Evolutionary conservation across 2,113 vertebrate genomes (phyloP).

Genomic region (Alaudala cheleensis): DNA sequence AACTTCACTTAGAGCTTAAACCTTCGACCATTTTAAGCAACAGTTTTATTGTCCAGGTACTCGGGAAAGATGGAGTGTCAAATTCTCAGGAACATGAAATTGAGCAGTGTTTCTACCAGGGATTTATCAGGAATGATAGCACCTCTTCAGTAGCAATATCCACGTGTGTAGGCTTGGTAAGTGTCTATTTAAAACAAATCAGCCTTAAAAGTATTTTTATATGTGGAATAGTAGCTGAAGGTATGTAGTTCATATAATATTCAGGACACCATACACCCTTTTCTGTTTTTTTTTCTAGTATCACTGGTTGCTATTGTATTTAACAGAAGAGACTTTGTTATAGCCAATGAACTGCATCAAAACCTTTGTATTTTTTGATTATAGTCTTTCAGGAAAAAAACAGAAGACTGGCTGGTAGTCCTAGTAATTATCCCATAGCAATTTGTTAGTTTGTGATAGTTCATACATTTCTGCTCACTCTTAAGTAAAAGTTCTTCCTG

Average conservation of each 20-base stretch:
- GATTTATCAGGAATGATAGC: constrained; percentile 89
- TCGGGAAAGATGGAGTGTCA: constrained; percentile 80
- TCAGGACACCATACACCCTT: not conserved
- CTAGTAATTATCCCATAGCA: not conserved
- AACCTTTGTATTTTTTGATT: not conserved
- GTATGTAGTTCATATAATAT: not conserved
- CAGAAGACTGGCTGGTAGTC: not conserved
- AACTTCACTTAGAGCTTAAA: constrained; percentile 89
- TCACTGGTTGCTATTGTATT: not conserved
- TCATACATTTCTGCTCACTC: not conserved
- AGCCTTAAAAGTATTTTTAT: not conserved
- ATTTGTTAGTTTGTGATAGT: not conserved
- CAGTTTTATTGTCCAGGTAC: constrained; percentile 87
- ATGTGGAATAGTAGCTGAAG: not conserved
- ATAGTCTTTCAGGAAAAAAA: not conserved
- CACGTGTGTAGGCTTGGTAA: constrained; percentile 93
- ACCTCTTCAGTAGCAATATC: constrained; percentile 91
- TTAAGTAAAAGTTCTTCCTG: not conserved
- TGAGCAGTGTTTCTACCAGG: constrained; percentile 92
- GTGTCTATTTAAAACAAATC: constrained; percentile 55
- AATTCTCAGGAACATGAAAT: constrained; percentile 69
- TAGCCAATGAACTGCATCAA: not conserved
- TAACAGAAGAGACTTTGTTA: not conserved
- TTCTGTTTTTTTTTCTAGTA: not conserved
- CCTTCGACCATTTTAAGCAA: constrained; percentile 84